phyloP scores from a whole-genome alignment of 2,113 vertebrate species.

The Ornithorhynchus anatinus region DNA sequence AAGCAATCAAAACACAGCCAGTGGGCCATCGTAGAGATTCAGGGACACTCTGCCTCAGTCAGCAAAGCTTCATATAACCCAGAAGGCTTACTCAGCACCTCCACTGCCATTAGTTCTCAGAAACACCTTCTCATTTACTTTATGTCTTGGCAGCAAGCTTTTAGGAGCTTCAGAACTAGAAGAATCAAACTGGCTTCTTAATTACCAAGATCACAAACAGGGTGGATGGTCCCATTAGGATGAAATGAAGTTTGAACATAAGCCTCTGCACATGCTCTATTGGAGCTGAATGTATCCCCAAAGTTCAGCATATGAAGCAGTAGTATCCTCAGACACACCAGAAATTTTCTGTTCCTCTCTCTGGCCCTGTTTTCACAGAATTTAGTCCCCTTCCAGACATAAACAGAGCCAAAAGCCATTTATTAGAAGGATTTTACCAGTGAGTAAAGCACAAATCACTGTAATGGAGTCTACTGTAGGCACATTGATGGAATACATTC shows the following conservation, averaged over 20 bases:
- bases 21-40: conserved; percentile 24
- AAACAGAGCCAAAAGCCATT: no score
- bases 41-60: neutral
- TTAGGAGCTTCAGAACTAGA: conserved; percentile 43
- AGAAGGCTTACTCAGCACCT: conserved; percentile 30
- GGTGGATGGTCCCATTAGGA: conserved; percentile 34
- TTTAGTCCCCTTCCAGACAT: no score
- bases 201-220: conserved; percentile 39
- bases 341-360: no score
- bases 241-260: conserved; percentile 33
- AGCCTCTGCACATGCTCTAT: neutral
- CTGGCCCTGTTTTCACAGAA: no score
- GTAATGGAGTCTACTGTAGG: no score
- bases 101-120: conserved; percentile 21
- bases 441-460: no score
- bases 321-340: no score
- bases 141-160: conserved; percentile 38
- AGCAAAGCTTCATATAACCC: conserved; percentile 35
- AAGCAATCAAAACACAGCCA: conserved; percentile 20
- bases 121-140: conserved; percentile 35
- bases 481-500: no score
- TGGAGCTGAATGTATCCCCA: neutral
- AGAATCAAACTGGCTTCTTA: conserved; percentile 43
- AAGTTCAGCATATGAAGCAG: neutral
- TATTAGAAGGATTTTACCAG: no score